Conservation (phyloP, 2,113 vertebrate genomes). For the Clarias macrocephalus region DNA sequence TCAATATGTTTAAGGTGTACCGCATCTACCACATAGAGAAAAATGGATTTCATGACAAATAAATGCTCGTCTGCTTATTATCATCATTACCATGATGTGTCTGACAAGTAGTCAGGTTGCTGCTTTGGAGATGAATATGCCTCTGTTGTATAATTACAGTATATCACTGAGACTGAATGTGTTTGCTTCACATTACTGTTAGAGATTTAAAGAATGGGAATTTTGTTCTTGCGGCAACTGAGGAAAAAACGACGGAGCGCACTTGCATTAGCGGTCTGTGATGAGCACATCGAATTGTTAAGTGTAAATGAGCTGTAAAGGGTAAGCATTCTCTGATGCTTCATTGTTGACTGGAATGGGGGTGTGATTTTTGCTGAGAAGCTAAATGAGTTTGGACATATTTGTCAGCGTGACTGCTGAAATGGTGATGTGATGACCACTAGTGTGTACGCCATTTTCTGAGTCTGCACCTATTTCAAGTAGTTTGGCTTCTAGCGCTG, state of each 20-base stretch:
- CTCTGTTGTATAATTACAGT: not conserved
- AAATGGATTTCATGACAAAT: not conserved
- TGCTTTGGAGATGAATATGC: not conserved
- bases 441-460: not conserved
- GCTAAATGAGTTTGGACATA: not conserved
- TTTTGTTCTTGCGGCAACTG: not conserved
- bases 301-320: not conserved
- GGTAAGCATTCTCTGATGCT: not conserved
- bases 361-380: not conserved
- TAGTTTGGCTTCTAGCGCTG: not conserved
- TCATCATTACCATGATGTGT: not conserved
- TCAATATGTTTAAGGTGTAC: not conserved
- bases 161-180: not conserved
- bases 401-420: not conserved
- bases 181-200: slow-evolving; percentile 1
- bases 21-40: not conserved
- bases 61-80: not conserved
- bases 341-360: not conserved
- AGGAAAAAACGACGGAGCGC: not conserved
- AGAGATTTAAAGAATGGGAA: not conserved
- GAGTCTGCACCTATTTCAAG: not conserved
- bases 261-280: not conserved
- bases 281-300: not conserved
- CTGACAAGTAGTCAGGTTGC: not conserved
- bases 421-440: not conserved